These are phyloP conservation scores for Muscicapa striata DNA, from an alignment of 2,797 vertebrate species.

Conservation along the genomic window DNA sequence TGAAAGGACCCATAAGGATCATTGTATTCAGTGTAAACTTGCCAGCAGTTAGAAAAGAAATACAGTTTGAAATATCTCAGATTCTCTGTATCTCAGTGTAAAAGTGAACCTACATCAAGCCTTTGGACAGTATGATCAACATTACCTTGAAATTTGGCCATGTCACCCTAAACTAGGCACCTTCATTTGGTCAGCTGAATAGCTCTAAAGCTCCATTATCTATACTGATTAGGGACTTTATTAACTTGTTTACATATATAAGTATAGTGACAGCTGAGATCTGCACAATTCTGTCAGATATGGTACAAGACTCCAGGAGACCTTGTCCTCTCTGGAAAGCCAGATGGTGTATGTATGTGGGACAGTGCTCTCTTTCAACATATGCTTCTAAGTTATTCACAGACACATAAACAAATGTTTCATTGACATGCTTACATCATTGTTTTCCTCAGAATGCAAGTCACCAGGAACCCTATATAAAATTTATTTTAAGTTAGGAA, in stretches of 20 bases:
- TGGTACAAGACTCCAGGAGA: not conserved
- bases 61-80: not conserved
- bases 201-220: not conserved
- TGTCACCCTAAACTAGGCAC: not conserved
- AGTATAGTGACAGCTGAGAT: not conserved
- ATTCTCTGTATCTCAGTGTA: not conserved
- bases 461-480: not conserved
- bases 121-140: fast-evolving
- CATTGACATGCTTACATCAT: not conserved
- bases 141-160: not conserved
- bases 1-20: not conserved
- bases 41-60: not conserved
- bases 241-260: not conserved
- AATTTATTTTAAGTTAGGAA: not conserved
- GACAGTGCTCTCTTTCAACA: not conserved
- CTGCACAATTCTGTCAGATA: not conserved
- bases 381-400: not conserved
- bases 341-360: not conserved
- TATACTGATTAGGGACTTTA: not conserved
- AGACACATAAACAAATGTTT: not conserved
- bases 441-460: not conserved
- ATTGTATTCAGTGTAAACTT: not conserved
- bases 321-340: not conserved
- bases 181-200: not conserved
- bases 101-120: not conserved